phyloP scores from a whole-genome alignment of 2,888 invertebrate genomes.

The Branchinecta sandiegonensis region DNA sequence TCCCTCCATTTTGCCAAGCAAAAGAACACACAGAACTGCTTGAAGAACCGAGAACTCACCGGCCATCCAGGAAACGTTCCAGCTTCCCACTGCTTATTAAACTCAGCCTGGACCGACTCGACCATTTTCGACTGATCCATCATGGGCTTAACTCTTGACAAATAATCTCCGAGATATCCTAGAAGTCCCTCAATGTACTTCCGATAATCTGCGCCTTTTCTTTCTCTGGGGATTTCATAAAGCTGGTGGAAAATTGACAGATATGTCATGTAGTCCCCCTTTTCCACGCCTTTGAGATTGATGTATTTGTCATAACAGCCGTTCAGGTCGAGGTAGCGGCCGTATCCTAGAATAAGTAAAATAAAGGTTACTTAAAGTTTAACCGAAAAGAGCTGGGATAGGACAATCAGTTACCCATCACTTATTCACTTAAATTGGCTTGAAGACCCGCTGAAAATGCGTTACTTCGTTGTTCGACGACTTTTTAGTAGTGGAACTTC shows the following conservation, averaged over 20 bases:
- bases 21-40: slow-evolving; percentile 21
- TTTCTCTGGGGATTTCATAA: slow-evolving; percentile 72
- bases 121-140: slow-evolving; percentile 65
- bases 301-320: slow-evolving; percentile 90
- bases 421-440: too few relatives aligned
- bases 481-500: too few relatives aligned
- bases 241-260: slow-evolving; percentile 85
- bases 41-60: slow-evolving; percentile 36
- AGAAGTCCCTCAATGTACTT: slow-evolving; percentile 68
- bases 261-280: slow-evolving; percentile 92
- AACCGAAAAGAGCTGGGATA: too few relatives aligned
- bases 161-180: slow-evolving; percentile 70
- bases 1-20: slow-evolving; percentile 5
- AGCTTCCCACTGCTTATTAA: slow-evolving; percentile 70
- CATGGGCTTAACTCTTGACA: slow-evolving; percentile 68
- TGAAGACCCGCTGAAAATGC: too few relatives aligned
- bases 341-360: slow-evolving; percentile 43
- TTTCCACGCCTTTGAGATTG: slow-evolving; percentile 91
- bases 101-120: slow-evolving; percentile 59
- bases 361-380: too few relatives aligned
- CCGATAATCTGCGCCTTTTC: slow-evolving; percentile 42
- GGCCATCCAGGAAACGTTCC: slow-evolving; percentile 93
- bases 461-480: too few relatives aligned
- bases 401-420: too few relatives aligned
- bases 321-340: slow-evolving; percentile 92